Percentiles rank a stretch among this genome's conserved stretches.
Evolutionary conservation across 2,797 vertebrate species (phyloP).

Genomic region (Huso huso): DNA sequence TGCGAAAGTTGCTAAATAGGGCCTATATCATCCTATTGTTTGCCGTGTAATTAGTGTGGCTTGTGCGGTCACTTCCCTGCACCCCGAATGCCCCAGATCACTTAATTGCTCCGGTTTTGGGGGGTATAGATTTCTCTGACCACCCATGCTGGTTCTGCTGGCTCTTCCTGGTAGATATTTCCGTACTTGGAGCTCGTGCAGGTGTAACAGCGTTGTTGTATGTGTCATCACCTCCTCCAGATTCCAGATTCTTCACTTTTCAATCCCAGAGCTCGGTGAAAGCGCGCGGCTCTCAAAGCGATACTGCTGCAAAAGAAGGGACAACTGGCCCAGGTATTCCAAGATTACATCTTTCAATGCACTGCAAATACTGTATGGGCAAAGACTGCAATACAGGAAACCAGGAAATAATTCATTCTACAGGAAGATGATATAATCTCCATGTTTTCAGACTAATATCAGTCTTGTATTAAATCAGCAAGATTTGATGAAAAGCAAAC

Average conservation of each 20-base stretch:
- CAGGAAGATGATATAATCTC: no score
- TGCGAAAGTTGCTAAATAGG: no score
- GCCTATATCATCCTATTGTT: no score
- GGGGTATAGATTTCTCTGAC: slow-evolving; percentile 49
- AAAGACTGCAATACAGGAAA: no score
- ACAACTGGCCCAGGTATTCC: slow-evolving; percentile 5
- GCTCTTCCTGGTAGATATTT: slow-evolving; percentile 53
- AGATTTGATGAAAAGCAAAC: no score
- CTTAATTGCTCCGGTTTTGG: slow-evolving; percentile 41
- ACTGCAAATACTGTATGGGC: slow-evolving; percentile 37
- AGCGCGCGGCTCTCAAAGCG: not conserved
- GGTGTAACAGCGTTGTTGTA: slow-evolving; percentile 72
- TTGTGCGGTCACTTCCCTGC: not conserved
- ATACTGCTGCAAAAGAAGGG: slow-evolving; percentile 30
- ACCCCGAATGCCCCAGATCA: slow-evolving; percentile 19
- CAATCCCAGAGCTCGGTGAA: slow-evolving; percentile 31
- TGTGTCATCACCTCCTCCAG: slow-evolving; percentile 74
- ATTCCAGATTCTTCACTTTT: slow-evolving; percentile 29
- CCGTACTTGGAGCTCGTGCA: slow-evolving; percentile 56
- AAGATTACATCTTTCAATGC: slow-evolving; percentile 43
- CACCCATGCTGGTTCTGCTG: slow-evolving; percentile 67
- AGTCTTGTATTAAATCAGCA: no score
- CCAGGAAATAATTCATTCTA: no score
- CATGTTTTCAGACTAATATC: no score
- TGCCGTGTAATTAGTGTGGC: not conserved